phyloP scores from a whole-genome alignment of 1,140 invertebrate species.

The Drosophila lowei region DNA sequence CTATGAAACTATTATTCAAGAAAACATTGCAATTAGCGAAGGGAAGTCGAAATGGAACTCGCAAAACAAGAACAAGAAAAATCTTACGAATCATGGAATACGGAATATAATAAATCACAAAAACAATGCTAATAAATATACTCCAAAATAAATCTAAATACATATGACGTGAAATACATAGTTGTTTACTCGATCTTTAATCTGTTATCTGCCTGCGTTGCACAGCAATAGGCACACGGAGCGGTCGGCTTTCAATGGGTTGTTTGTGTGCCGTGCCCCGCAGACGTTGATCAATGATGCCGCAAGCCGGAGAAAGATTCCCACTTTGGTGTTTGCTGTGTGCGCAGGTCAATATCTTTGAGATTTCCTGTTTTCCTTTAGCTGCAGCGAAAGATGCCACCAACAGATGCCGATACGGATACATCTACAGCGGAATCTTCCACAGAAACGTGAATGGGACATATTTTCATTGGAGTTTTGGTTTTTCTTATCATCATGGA shows the following conservation, averaged over 20 bases:
- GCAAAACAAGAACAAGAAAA: neutral
- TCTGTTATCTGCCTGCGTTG: constrained; percentile 14
- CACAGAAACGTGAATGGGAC: constrained; percentile 40
- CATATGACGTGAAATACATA: constrained; percentile 28
- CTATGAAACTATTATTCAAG: constrained; percentile 42
- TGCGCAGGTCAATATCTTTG: too few species aligned
- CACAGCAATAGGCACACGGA: constrained; percentile 1
- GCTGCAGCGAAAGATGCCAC: constrained; percentile 12
- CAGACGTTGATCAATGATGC: too few species aligned
- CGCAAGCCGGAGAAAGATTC: neutral
- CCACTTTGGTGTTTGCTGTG: neutral
- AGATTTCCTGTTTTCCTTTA: constrained; percentile 1
- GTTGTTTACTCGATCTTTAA: constrained; percentile 25
- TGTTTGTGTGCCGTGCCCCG: too few species aligned
- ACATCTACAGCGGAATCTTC: constrained; percentile 13
- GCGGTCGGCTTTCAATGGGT: neutral
- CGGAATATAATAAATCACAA: constrained; percentile 49
- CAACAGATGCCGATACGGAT: constrained; percentile 8
- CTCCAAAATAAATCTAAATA: constrained; percentile 61
- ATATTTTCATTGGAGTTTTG: constrained; percentile 29
- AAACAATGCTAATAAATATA: constrained; percentile 58
- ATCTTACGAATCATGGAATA: constrained; percentile 57
- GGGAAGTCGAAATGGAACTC: constrained; percentile 20
- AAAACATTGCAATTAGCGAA: constrained; percentile 38
- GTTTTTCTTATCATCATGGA: constrained; percentile 1